Conservation (phyloP, 2,888 invertebrate species). For the Lepidochitona cinerea region DNA sequence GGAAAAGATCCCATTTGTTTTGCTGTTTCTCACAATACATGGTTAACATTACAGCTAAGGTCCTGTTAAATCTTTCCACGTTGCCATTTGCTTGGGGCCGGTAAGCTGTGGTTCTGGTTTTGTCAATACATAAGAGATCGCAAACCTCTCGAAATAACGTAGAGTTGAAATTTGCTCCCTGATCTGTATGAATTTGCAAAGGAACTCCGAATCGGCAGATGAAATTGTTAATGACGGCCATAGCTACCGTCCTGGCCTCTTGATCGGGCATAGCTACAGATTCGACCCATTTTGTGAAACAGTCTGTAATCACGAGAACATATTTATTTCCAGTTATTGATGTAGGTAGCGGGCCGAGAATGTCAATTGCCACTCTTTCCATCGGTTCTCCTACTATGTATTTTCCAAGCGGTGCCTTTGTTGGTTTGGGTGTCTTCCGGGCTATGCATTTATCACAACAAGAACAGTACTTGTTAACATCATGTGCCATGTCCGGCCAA, state of each 20-base stretch:
- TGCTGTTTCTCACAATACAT: neutral
- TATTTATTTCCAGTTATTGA: neutral
- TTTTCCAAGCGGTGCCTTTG: neutral
- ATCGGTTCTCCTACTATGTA: neutral
- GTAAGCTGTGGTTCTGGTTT: neutral
- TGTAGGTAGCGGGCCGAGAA: neutral
- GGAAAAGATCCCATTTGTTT: neutral
- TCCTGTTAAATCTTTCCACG: neutral
- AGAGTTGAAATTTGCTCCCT: neutral
- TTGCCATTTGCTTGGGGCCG: neutral
- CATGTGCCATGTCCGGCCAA: neutral
- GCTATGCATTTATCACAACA: neutral
- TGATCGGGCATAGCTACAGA: neutral
- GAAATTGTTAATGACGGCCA: neutral
- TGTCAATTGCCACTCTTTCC: neutral
- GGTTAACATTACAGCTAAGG: neutral
- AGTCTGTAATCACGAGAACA: neutral
- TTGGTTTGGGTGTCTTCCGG: neutral
- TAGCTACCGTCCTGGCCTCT: neutral
- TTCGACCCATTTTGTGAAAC: slow-evolving; percentile 3
- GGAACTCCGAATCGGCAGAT: neutral
- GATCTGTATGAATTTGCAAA: neutral
- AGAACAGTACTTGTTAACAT: neutral
- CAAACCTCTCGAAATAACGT: neutral
- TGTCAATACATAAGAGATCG: neutral